phyloP scores from a whole-genome alignment of 2,113 vertebrate genomes.

The Psammodynastes pulverulentus region DNA sequence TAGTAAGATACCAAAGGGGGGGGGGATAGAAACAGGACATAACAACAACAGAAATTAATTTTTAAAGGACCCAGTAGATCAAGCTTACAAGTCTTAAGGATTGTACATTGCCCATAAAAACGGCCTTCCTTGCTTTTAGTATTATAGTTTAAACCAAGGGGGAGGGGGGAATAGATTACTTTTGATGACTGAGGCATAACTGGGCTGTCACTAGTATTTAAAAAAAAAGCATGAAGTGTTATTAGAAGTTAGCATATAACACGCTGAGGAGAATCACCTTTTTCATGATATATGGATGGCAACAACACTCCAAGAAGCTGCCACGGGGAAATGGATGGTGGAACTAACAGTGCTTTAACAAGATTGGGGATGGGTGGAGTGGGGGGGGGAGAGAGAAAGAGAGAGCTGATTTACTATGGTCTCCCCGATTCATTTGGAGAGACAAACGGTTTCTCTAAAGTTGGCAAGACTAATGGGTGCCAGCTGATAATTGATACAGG shows the following conservation, averaged over 20 bases:
- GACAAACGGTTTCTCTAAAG: slow-evolving; percentile 63
- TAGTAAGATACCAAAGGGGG: neutral
- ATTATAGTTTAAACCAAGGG: neutral
- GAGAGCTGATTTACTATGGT: slow-evolving; percentile 37
- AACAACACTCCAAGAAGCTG: slow-evolving; percentile 40
- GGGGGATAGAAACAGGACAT: neutral
- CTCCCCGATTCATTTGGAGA: slow-evolving; percentile 59
- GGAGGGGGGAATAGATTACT: neutral
- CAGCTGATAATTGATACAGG: slow-evolving; percentile 69
- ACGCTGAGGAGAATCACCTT: neutral
- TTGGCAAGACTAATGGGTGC: slow-evolving; percentile 73
- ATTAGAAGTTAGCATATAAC: neutral
- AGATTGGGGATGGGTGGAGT: neutral
- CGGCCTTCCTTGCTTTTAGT: neutral
- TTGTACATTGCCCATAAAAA: neutral
- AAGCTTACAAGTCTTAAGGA: neutral
- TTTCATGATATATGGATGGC: neutral
- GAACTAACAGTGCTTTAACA: slow-evolving; percentile 35
- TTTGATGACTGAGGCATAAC: neutral
- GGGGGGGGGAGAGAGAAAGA: neutral
- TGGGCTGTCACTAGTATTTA: neutral
- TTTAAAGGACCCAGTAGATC: neutral
- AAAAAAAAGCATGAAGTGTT: neutral
- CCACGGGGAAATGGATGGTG: slow-evolving; percentile 49
- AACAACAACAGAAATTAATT: neutral